Evolutionary conservation across 1,140 invertebrate genomes (phyloP).

Genomic region (Ceratina australensis): DNA sequence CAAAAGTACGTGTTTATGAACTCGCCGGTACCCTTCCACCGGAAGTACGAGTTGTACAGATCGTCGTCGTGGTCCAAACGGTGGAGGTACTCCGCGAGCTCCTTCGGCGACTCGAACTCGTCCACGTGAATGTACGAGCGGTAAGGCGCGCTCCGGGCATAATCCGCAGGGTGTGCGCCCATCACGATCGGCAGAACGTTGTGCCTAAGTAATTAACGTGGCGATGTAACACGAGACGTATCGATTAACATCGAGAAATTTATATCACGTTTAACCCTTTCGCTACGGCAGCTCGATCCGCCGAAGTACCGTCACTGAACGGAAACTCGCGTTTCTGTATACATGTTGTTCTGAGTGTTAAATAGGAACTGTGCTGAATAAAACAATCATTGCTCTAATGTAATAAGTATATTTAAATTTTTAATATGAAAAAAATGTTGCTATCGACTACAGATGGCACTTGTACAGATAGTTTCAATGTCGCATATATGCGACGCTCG

Average conservation of each 20-base stretch:
- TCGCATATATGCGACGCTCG: too few relatives aligned
- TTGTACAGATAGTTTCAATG: too few relatives aligned
- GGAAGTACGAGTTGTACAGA: slow-evolving; percentile 95
- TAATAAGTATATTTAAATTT: too few relatives aligned
- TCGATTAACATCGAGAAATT: neutral
- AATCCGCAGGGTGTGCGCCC: slow-evolving; percentile 95
- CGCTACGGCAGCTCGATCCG: too few relatives aligned
- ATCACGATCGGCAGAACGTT: slow-evolving; percentile 96
- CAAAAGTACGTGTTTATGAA: slow-evolving; percentile 98
- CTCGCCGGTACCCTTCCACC: slow-evolving; percentile 93
- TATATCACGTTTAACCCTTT: too few relatives aligned
- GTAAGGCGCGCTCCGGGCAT: slow-evolving; percentile 91
- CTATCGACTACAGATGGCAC: too few relatives aligned
- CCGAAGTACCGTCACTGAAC: too few relatives aligned
- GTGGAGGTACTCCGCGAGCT: slow-evolving; percentile 92
- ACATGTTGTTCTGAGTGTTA: too few relatives aligned
- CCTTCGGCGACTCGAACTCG: slow-evolving; percentile 92
- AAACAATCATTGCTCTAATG: too few relatives aligned
- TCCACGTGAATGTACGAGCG: slow-evolving; percentile 96
- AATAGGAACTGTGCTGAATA: too few relatives aligned
- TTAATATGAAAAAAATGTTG: too few relatives aligned
- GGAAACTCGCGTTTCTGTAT: too few relatives aligned
- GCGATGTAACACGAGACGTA: neutral
- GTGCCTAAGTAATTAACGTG: slow-evolving; percentile 82
- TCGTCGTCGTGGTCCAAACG: slow-evolving; percentile 91